Base-by-base conservation (phyloP, 2,888 invertebrate genomes). In the Drosophila dives region DNA sequence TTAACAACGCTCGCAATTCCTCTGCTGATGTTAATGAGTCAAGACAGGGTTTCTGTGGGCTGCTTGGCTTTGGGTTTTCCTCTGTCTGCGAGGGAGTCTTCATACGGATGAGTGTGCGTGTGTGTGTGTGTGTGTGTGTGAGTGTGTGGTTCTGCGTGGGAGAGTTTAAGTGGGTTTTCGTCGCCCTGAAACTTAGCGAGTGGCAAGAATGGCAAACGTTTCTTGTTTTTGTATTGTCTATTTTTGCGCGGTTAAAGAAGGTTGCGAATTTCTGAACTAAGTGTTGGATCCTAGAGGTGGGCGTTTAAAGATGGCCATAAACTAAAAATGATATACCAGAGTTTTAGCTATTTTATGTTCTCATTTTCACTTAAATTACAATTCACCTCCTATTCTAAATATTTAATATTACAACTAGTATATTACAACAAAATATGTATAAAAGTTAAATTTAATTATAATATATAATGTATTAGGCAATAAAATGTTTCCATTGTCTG, bases 1-100 rank as follows among this genome's bases (percentile, higher is more conserved):
- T 73, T 77, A 72, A 72, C 81, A 77, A 56, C 71, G 59, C 45
- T 26, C 53, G 54, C 62, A 60, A 56, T 62, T 61, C 51, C 58
- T 54, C 56, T 17, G 20, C 62, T 40, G 49, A 42, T 86, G 83
- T 87, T 89, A 89, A 86, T 88, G 90, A 89, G 88, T 76, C 75
- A 79, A 85, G 79, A 75, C 67, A 63, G 56, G 61, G 54, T 58
- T 51, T 54, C 59, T 42, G 34, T 23, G 23, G 23, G 23, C 11
- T 58, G 56, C 17, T 50, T 2, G 51, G 8, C 6, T 53, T 12
- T 17, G n/a, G 23, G 17, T 26, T 40, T 33, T 49, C 61, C 49
- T 45, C 26, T 38, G 36, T 38, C 38, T 59, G 51, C 64, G 38
- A 63, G 26, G 15, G 70, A 34, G 63, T 49, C 15, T 17, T 1